Percentiles rank a stretch among this genome's conserved stretches.
Conservation (phyloP, 2,797 vertebrate species). For the Poeciliopsis presidionis region DNA sequence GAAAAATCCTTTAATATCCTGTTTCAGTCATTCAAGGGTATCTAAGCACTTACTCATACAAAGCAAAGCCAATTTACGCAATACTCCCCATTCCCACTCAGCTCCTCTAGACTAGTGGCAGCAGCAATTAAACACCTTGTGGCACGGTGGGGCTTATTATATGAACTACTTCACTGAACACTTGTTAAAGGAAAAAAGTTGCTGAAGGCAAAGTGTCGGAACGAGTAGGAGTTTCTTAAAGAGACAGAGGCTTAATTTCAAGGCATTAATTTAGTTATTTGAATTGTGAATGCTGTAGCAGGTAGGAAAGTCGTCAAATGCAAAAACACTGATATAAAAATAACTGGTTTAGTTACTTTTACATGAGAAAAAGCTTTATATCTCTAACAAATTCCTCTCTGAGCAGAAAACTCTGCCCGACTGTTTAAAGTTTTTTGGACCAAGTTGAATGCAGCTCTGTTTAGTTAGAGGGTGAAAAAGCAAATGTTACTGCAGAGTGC, state of each 20-base stretch:
- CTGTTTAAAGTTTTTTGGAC: background rate
- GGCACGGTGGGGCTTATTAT: background rate
- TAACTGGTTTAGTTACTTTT: background rate
- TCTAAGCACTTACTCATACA: background rate
- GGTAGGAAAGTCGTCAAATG: background rate
- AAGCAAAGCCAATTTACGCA: background rate
- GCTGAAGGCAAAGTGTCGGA: background rate
- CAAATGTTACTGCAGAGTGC: background rate
- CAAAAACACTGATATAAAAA: background rate
- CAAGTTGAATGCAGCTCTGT: background rate
- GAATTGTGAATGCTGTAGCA: too few species aligned
- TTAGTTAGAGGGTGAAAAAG: background rate
- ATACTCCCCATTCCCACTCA: too few species aligned
- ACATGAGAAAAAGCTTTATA: background rate
- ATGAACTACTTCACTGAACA: too few species aligned
- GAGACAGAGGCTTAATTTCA: too few species aligned
- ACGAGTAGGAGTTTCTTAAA: background rate
- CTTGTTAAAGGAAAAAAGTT: too few species aligned
- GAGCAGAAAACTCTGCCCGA: conserved; percentile 3
- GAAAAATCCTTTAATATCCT: background rate
- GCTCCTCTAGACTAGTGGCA: background rate
- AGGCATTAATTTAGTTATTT: too few species aligned
- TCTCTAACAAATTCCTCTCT: background rate
- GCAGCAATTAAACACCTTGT: background rate
- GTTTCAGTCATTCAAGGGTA: background rate